Conservation (phyloP, 2,113 vertebrate species). For the Entosphenus tridentatus region DNA sequence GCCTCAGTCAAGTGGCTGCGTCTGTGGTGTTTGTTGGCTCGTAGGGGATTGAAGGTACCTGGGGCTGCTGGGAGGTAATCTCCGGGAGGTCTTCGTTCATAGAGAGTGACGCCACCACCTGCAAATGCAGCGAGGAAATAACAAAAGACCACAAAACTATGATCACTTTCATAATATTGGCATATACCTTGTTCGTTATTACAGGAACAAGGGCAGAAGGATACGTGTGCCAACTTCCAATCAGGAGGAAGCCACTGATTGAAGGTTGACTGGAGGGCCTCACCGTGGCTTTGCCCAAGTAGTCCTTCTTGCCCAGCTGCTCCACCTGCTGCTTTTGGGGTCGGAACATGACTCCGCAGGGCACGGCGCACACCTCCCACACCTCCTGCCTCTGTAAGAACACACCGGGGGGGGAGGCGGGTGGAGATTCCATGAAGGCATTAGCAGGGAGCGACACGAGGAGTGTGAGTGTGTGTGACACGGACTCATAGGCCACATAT, state of each 20-base stretch:
- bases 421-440: no score
- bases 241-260: not conserved
- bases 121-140: slow-evolving; percentile 8
- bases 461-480: no score
- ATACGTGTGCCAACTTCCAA: not conserved
- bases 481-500: no score
- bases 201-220: not conserved
- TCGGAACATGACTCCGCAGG: slow-evolving; percentile 38
- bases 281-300: slow-evolving; percentile 79
- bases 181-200: not conserved
- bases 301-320: slow-evolving; percentile 82
- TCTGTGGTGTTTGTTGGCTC: no score
- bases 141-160: not conserved
- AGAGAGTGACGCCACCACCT: slow-evolving; percentile 74
- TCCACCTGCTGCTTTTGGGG: slow-evolving; percentile 80
- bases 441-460: no score
- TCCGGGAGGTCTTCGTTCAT: slow-evolving; percentile 66
- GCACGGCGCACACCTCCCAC: slow-evolving; percentile 36
- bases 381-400: slow-evolving; percentile 50
- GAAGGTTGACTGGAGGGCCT: not conserved
- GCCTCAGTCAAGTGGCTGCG: no score
- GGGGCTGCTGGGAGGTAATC: slow-evolving; percentile 73
- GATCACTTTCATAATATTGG: not conserved
- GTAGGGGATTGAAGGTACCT: slow-evolving; percentile 23
- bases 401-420: slow-evolving; percentile 4